Conservation (phyloP, 2,888 invertebrate genomes). For the Erebia ligea region DNA sequence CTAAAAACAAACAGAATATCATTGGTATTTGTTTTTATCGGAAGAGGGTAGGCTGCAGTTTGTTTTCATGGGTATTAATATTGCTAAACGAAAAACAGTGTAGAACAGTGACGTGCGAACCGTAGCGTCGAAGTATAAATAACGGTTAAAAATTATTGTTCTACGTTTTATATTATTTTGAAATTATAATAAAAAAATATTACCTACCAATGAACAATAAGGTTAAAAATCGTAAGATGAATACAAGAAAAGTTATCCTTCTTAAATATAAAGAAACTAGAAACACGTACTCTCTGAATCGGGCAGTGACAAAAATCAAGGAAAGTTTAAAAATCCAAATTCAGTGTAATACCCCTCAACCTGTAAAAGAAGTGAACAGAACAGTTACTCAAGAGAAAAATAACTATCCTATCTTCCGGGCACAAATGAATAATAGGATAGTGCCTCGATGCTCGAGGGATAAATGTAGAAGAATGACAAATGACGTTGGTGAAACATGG, state of each 20-base stretch:
- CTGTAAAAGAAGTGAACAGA: constrained; percentile 11
- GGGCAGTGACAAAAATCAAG: constrained; percentile 20
- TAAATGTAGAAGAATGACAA: constrained; percentile 15
- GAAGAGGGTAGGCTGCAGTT: neutral
- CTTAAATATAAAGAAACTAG: constrained; percentile 41
- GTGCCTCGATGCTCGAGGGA: constrained; percentile 40
- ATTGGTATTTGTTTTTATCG: neutral
- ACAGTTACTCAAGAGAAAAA: constrained; percentile 25
- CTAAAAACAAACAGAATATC: no score
- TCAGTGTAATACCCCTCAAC: constrained; percentile 23
- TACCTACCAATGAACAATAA: neutral
- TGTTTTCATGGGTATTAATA: neutral
- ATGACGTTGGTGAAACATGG: neutral
- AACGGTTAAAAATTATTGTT: neutral
- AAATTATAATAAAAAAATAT: neutral
- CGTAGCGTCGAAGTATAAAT: no score
- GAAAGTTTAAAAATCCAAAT: constrained; percentile 21
- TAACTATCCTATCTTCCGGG: constrained; percentile 22
- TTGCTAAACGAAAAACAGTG: no score
- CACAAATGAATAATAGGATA: constrained; percentile 31
- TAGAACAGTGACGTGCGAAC: no score
- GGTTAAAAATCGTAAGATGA: neutral
- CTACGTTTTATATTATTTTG: neutral
- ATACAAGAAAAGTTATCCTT: constrained; percentile 42
- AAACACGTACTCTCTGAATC: constrained; percentile 35